phyloP scores from a whole-genome alignment of 2,797 vertebrate species.

The Crax fasciolata region DNA sequence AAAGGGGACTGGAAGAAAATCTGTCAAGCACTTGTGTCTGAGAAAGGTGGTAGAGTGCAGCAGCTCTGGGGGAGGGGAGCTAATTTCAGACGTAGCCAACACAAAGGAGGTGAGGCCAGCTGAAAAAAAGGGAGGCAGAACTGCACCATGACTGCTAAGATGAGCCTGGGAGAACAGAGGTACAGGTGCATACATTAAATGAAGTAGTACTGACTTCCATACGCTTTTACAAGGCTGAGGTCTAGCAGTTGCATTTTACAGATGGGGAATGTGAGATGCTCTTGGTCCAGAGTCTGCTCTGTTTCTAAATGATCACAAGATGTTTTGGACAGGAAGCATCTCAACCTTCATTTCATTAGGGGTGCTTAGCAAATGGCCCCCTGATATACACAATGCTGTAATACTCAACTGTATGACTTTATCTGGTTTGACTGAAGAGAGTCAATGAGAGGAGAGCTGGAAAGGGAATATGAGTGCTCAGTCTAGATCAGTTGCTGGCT shows the following conservation, averaged over 20 bases:
- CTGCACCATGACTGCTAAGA: neutral
- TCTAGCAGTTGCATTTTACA: neutral
- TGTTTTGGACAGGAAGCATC: rapidly evolving
- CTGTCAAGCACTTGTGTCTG: neutral
- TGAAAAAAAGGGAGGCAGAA: neutral
- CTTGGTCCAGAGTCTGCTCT: neutral
- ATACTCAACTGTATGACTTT: neutral
- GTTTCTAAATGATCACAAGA: neutral
- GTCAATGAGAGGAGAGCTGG: neutral
- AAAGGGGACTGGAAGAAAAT: neutral
- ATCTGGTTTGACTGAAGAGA: neutral
- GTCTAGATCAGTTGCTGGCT: neutral
- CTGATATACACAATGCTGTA: neutral
- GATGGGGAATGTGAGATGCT: neutral
- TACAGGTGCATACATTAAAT: rapidly evolving
- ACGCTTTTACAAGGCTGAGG: neutral
- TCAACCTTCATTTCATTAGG: neutral
- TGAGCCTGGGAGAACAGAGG: neutral
- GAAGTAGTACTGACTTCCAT: neutral
- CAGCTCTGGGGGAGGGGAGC: neutral
- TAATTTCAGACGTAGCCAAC: neutral
- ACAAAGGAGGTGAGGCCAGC: neutral
- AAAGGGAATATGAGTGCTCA: neutral
- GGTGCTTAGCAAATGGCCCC: neutral
- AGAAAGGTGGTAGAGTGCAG: neutral